Base-by-base conservation (phyloP, 2,888 invertebrate species). In the Melieria picta region DNA sequence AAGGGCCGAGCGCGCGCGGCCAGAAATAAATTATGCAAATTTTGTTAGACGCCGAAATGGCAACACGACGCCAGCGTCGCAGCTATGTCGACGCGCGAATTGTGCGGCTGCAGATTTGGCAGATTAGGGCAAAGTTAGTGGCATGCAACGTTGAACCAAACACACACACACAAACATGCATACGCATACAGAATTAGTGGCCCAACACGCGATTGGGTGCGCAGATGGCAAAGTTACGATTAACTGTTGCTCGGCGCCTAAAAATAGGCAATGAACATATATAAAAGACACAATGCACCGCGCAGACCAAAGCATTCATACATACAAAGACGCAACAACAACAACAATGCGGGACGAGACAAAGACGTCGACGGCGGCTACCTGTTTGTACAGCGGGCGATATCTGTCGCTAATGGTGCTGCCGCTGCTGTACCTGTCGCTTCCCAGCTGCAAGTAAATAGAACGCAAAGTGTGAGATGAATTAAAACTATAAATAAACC, bases 371-470 rank as follows among this genome's bases (percentile, higher is more conserved):
- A 50, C 52, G 45, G 13, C 30, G 69, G 45, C 13, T 63, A 56
- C 83, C 83, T 83, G 80, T 80, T 82, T 81, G 74, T 83, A 83
- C 74, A 79, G 77, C 11, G 82, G 78, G 77, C 80, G 82, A 79
- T 83, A 83, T 80, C 82, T 82, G 75, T 83, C 83, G 71, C 82
- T 82, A 75, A 83, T 84, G 73, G 77, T 81, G 82, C 78, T 83
- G 77, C 76, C 80, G 82, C 78, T 83, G 77, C 76, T 81, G 77
- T 82, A 82, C 78, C 81, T 81, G 79, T 81, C 82, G 48, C 11
- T 48, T n/a, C n/a, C 5, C 11, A 60, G 66, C 66, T 67, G 66
- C 58, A 67, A 66, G 30, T 50, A 42, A 58, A 7, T 58, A 63
- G 60, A 60, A 60, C 46, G 6, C 10, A 45, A 56, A 52, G 1